phyloP scores from a whole-genome alignment of 2,888 invertebrate species.

The Lithophane semibrunnea region DNA sequence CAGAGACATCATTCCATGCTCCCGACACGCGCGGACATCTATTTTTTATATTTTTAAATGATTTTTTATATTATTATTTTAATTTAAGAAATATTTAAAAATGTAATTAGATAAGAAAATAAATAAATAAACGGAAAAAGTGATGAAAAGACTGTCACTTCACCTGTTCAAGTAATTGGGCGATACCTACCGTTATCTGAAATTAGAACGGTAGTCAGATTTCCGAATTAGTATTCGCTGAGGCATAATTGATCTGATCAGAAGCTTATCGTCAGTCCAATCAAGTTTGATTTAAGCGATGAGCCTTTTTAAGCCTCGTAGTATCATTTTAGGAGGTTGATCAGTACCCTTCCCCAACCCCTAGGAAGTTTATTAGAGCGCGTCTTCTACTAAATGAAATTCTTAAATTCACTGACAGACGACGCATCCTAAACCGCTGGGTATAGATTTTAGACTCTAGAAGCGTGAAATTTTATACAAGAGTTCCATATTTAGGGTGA shows the following conservation, averaged over 20 bases:
- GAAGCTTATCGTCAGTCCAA: conserved; percentile 17
- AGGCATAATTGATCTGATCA: conserved; percentile 21
- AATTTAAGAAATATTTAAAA: too few species aligned
- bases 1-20: too few species aligned
- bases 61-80: too few species aligned
- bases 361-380: background rate
- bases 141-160: too few species aligned
- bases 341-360: background rate
- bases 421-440: too few species aligned
- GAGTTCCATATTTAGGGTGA: background rate
- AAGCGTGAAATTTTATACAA: background rate
- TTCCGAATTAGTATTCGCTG: conserved; percentile 9
- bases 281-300: conserved; percentile 24
- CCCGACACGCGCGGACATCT: too few species aligned
- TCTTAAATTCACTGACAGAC: background rate
- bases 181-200: background rate
- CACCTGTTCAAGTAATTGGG: too few species aligned
- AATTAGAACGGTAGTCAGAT: conserved; percentile 18
- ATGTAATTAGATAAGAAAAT: too few species aligned
- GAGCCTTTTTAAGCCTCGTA: background rate
- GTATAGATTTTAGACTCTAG: background rate
- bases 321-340: background rate
- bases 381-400: background rate
- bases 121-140: too few species aligned
- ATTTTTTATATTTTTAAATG: too few species aligned